phyloP scores from a whole-genome alignment of 2,797 vertebrate genomes.

The Clamator glandarius region DNA sequence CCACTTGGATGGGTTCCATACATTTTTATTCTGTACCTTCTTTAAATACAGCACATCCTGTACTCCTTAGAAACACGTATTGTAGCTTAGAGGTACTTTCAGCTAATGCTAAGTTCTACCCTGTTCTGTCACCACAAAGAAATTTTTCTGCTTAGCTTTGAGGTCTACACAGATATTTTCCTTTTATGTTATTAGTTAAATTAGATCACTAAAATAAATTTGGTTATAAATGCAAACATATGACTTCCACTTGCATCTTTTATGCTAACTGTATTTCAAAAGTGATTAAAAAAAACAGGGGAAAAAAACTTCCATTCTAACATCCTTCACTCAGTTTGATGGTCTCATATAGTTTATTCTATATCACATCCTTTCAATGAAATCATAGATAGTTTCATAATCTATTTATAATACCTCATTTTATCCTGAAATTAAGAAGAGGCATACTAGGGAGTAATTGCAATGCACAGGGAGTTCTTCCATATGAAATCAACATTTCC shows the following conservation, averaged over 20 bases:
- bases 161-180: neutral
- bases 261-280: neutral
- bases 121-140: neutral
- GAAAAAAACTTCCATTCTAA: neutral
- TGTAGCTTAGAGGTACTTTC: neutral
- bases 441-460: neutral
- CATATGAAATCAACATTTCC: accelerated
- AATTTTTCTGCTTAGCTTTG: neutral
- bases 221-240: neutral
- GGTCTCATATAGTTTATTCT: neutral
- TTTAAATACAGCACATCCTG: neutral
- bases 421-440: neutral
- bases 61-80: neutral
- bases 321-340: neutral
- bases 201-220: neutral
- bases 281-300: neutral
- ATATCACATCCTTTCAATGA: neutral
- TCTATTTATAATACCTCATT: neutral
- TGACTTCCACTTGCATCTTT: neutral
- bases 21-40: neutral
- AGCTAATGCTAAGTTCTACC: neutral
- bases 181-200: neutral
- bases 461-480: neutral
- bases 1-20: neutral
- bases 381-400: neutral